Conservation (phyloP, 2,888 invertebrate species). For the Microctonus brassicae region DNA sequence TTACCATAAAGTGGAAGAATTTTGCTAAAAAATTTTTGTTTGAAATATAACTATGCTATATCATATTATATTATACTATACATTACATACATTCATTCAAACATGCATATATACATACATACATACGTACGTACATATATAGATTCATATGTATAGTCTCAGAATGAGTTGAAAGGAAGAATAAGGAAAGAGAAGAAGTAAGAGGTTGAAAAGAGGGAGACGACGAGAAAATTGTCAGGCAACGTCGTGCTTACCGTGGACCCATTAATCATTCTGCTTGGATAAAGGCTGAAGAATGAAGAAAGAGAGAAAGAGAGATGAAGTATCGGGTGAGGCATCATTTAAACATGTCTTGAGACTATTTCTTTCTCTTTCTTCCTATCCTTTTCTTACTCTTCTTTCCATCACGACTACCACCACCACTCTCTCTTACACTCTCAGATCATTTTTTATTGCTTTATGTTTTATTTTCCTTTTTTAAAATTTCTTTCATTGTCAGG, state of each 20-base stretch:
- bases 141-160: slow-evolving; percentile 37
- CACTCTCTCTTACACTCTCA: slow-evolving; percentile 12
- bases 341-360: slow-evolving; percentile 47
- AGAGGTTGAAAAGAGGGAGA: slow-evolving; percentile 19
- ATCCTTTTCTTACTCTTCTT: slow-evolving; percentile 38
- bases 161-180: slow-evolving; percentile 34
- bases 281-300: slow-evolving; percentile 59
- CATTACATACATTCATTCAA: too few species aligned
- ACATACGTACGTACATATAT: not conserved
- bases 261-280: slow-evolving; percentile 66
- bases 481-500: slow-evolving; percentile 62
- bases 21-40: slow-evolving; percentile 19
- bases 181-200: slow-evolving; percentile 26
- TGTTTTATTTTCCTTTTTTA: slow-evolving; percentile 52
- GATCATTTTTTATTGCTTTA: slow-evolving; percentile 28
- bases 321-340: slow-evolving; percentile 37
- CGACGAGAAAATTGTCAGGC: slow-evolving; percentile 44
- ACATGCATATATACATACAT: not conserved
- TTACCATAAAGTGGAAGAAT: slow-evolving; percentile 8
- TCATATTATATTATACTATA: too few species aligned
- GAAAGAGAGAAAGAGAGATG: slow-evolving; percentile 49
- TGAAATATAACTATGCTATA: too few species aligned
- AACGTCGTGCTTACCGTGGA: slow-evolving; percentile 47
- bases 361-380: slow-evolving; percentile 44
- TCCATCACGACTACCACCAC: not conserved